These are phyloP conservation scores for Anoplius nigerrimus DNA, from an alignment of 2,888 invertebrate genomes.

Conservation along the genomic window DNA sequence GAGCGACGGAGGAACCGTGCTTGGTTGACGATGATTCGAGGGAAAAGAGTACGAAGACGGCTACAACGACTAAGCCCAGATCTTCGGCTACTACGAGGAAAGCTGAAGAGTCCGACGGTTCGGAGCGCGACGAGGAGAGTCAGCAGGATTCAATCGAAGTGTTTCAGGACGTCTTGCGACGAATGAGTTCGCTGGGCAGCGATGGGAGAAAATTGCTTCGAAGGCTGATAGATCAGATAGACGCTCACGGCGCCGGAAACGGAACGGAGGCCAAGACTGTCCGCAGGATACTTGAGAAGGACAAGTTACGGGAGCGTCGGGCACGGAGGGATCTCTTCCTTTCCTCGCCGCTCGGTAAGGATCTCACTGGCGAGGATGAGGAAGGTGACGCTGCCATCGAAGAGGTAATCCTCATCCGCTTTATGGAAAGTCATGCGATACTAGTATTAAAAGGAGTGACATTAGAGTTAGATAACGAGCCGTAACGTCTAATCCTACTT, in stretches of 20 bases:
- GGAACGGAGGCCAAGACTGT: conserved; percentile 49
- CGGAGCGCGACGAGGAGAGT: conserved; percentile 9
- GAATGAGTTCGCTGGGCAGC: conserved; percentile 78
- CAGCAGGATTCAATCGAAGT: conserved; percentile 76
- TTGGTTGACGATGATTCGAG: not conserved
- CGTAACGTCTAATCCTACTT: no score
- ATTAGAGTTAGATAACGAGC: no score
- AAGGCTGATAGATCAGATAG: conserved; percentile 76
- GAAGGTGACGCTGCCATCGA: no score
- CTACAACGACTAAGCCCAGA: not conserved
- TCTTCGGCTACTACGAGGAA: no score
- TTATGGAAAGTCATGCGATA: no score
- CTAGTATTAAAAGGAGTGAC: no score
- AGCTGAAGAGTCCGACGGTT: no score
- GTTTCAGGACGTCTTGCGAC: conserved; percentile 78
- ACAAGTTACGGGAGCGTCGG: conserved; percentile 68
- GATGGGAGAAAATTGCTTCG: conserved; percentile 78
- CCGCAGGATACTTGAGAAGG: conserved; percentile 76
- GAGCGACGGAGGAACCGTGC: not conserved
- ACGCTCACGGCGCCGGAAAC: conserved; percentile 45
- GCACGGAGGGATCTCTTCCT: conserved; percentile 77
- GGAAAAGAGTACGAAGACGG: not conserved
- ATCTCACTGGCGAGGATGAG: conserved; percentile 77
- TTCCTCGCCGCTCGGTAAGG: conserved; percentile 75
- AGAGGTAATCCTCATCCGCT: no score